A percentile compares a stretch with the other conserved stretches of the same genome.
Evolutionary conservation across 2,113 vertebrate genomes (phyloP).

Genomic region (Cisticola juncidis): DNA sequence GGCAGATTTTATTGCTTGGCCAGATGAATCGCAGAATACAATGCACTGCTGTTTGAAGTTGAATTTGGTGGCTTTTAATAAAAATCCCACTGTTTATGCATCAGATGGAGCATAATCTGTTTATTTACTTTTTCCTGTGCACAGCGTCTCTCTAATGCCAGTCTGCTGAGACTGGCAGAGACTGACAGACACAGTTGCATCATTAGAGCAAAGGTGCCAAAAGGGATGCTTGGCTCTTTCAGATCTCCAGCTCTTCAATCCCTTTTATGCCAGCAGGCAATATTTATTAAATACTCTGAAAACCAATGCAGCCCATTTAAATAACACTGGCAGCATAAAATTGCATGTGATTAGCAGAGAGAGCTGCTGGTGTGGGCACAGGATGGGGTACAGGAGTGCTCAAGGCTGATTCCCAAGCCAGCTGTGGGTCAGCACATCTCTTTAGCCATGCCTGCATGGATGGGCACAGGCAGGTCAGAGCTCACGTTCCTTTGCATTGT

Average conservation of each 20-base stretch:
- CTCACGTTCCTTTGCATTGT: accelerated
- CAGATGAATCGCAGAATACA: background rate
- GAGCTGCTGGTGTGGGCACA: background rate
- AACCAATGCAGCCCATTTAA: background rate
- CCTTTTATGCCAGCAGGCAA: background rate
- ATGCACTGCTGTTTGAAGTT: background rate
- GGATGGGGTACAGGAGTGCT: background rate
- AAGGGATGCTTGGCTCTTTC: slow-evolving; percentile 43
- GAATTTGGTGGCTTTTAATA: background rate
- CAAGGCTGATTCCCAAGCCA: background rate
- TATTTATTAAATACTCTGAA: slow-evolving; percentile 53
- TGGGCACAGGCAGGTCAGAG: background rate
- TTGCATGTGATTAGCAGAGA: background rate
- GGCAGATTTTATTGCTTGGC: background rate
- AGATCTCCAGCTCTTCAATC: slow-evolving; percentile 6
- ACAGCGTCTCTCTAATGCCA: background rate
- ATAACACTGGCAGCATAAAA: slow-evolving; percentile 12
- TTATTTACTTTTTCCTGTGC: slow-evolving; percentile 39
- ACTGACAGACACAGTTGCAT: slow-evolving; percentile 38
- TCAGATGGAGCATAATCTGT: slow-evolving; percentile 47
- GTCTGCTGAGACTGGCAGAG: slow-evolving; percentile 35
- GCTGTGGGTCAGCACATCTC: background rate
- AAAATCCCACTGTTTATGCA: slow-evolving; percentile 6
- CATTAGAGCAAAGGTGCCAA: slow-evolving; percentile 55
- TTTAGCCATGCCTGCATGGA: background rate